Percentiles rank a stretch among this genome's conserved stretches.
Conservation (phyloP, 2,888 invertebrate species). For the Agonopterix subpropinquella region DNA sequence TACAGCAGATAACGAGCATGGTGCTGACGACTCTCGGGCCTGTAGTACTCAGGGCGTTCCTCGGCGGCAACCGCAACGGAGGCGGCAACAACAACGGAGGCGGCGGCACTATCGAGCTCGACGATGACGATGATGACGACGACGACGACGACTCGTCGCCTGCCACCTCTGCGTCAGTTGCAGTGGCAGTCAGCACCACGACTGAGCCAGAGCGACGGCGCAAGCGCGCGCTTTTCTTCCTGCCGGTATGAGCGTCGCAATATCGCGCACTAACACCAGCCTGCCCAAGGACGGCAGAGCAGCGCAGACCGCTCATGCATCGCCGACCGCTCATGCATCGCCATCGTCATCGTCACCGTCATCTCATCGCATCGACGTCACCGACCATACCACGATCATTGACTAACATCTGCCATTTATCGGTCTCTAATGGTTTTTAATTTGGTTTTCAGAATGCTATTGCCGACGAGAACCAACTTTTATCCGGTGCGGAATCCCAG, state of each 20-base stretch:
- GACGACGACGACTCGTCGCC: constrained; percentile 68
- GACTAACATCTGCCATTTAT: constrained; percentile 10
- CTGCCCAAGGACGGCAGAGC: constrained; percentile 67
- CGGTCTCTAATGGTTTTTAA: constrained; percentile 4
- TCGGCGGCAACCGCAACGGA: constrained; percentile 66
- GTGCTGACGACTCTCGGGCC: constrained; percentile 86
- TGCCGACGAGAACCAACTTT: constrained; percentile 65
- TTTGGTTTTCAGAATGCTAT: constrained; percentile 48
- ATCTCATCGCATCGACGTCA: constrained; percentile 25
- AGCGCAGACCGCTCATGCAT: constrained; percentile 43
- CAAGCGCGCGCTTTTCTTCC: constrained; percentile 49
- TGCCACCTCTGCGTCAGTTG: constrained; percentile 21
- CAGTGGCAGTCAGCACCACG: constrained; percentile 14
- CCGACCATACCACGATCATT: constrained; percentile 34
- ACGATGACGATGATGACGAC: constrained; percentile 77
- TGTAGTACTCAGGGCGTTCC: constrained; percentile 78
- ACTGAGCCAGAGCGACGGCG: constrained; percentile 27
- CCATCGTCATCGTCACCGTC: constrained; percentile 21
- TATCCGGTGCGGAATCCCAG: constrained; percentile 76
- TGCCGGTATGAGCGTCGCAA: constrained; percentile 60
- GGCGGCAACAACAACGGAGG: constrained; percentile 51
- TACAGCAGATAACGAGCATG: constrained; percentile 83
- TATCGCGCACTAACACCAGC: constrained; percentile 59
- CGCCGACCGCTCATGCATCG: constrained; percentile 12
- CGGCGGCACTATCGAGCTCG: constrained; percentile 66